phyloP scores from a whole-genome alignment of 2,113 vertebrate genomes.

The Seriola quinqueradiata region DNA sequence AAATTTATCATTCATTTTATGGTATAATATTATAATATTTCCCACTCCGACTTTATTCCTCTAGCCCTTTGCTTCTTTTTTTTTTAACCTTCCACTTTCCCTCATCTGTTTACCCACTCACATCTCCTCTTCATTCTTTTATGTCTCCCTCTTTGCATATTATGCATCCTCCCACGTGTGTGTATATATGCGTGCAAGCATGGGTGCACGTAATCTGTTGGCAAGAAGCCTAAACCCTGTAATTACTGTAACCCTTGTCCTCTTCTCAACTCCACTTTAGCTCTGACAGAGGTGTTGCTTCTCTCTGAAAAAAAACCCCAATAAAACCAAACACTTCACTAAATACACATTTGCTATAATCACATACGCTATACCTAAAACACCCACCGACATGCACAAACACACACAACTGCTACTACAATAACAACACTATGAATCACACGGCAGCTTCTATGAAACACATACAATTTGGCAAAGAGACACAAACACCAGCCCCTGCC shows the following conservation, averaged over 20 bases:
- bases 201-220: conserved; percentile 53
- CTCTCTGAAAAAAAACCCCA: conserved; percentile 5
- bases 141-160: conserved; percentile 55
- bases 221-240: conserved; percentile 61
- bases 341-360: conserved; percentile 33
- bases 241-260: conserved; percentile 71
- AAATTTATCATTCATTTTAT: not conserved
- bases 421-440: conserved; percentile 6
- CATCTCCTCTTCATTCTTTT: conserved; percentile 52
- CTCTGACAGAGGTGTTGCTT: conserved; percentile 31
- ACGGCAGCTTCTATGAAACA: conserved; percentile 7
- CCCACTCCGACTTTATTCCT: not conserved
- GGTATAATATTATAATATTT: not conserved
- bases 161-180: conserved; percentile 57
- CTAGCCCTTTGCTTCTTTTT: conserved; percentile 12
- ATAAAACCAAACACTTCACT: conserved; percentile 6
- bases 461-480: conserved; percentile 21
- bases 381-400: conserved; percentile 35
- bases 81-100: conserved; percentile 22
- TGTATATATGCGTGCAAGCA: conserved; percentile 39
- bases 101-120: conserved; percentile 43
- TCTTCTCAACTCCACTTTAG: conserved; percentile 58
- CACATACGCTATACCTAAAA: conserved; percentile 42
- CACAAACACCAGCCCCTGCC: not conserved
- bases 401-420: conserved; percentile 22